phyloP scores from a whole-genome alignment of 2,113 vertebrate genomes.

The Lynx canadensis region DNA sequence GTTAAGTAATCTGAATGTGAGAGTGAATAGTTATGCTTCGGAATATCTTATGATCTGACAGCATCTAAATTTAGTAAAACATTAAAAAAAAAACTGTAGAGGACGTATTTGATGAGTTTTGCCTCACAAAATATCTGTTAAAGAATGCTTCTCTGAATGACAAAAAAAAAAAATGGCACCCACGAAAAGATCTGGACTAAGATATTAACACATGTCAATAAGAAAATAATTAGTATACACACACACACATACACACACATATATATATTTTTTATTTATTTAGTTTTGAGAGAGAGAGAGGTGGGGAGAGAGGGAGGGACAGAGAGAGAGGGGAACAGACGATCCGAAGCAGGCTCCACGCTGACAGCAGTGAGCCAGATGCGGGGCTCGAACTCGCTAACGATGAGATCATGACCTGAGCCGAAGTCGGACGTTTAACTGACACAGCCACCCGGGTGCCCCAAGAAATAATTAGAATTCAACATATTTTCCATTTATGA shows the following conservation, averaged over 20 bases:
- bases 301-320: too few species aligned
- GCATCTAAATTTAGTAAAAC: conserved; percentile 52
- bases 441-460: too few species aligned
- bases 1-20: conserved; percentile 2
- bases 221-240: background rate
- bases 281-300: too few species aligned
- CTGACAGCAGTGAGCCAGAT: too few species aligned
- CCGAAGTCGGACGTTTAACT: too few species aligned
- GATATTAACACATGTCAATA: background rate
- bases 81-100: background rate
- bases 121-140: background rate
- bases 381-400: too few species aligned
- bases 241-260: too few species aligned
- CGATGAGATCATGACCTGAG: too few species aligned
- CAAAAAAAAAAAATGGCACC: background rate
- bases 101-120: conserved; percentile 11
- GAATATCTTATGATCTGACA: background rate
- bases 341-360: too few species aligned
- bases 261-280: too few species aligned
- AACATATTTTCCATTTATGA: background rate
- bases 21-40: conserved; percentile 20
- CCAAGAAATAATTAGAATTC: background rate
- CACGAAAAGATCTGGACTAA: background rate
- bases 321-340: too few species aligned
- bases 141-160: conserved; percentile 8